These are phyloP conservation scores for Leptogaster cylindrica DNA, from an alignment of 2,888 invertebrate species.

Conservation along the genomic window DNA sequence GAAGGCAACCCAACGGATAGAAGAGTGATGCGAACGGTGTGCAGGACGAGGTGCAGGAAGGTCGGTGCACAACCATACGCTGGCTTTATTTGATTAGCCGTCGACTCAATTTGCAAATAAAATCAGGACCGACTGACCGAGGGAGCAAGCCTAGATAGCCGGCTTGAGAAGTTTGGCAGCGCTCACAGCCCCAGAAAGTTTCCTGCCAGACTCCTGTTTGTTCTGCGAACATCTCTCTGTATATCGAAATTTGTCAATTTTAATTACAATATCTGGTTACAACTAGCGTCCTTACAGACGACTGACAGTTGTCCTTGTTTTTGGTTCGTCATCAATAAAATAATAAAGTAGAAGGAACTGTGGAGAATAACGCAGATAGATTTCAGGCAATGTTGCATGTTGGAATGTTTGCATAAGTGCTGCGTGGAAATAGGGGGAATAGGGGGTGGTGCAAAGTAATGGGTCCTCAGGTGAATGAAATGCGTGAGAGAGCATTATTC, in stretches of 20 bases:
- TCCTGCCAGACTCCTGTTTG: slow-evolving; percentile 5
- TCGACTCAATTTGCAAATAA: slow-evolving; percentile 38
- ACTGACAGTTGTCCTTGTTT: neutral
- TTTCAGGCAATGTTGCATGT: no score
- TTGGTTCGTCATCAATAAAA: no score
- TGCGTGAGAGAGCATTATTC: no score
- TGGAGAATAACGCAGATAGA: no score
- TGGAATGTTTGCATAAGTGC: no score
- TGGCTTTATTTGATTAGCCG: slow-evolving; percentile 28
- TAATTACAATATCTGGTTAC: slow-evolving; percentile 44
- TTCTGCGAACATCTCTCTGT: neutral
- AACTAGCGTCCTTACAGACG: neutral
- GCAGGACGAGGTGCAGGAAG: neutral
- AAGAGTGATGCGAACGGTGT: slow-evolving; percentile 1
- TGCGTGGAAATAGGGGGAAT: no score
- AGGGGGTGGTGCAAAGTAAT: no score
- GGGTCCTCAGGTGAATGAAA: no score
- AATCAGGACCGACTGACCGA: slow-evolving; percentile 19
- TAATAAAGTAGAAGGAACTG: no score
- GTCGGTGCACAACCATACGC: neutral
- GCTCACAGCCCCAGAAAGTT: neutral
- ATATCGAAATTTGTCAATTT: slow-evolving; percentile 39
- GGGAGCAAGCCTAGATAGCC: neutral
- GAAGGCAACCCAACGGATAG: slow-evolving; percentile 8
- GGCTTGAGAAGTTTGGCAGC: neutral